Evolutionary conservation across 2,797 vertebrate genomes (phyloP), one percentile per base, ranked within the genome.

Genomic region (Orientallactaga sibirica): DNA sequence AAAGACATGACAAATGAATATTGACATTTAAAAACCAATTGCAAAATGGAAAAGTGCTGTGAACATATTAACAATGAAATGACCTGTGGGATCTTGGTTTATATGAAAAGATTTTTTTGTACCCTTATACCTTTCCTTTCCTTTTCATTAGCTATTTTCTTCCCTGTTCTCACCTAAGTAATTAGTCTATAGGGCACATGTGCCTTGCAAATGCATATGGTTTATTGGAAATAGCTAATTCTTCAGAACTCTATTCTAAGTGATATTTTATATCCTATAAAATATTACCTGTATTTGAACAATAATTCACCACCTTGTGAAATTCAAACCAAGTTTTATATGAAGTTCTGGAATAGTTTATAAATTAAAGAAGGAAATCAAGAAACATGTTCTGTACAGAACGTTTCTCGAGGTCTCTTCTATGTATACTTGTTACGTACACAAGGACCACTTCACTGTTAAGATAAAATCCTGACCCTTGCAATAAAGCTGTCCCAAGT

Each of bases 381-480:
- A 43, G 43, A 89, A 84, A n/a, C 11, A 16, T 37, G 27, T 10
- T 83, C 70, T 48, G 19, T 10, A 68, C 89, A 29, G 62, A 84
- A 29, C 2, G 68, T 87, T 91, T 75, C 88, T 92, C 62, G 80
- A 86, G 77, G 79, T 96, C 68, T 62, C 22, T 66, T 52, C 76
- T 78, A 62, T 64, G 27, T 73, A 29, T 15, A 24, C 37, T 75
- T 93, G 68, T 84, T 68, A 58, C 25, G 64, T 73, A 64, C 48
- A 68, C 5, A 66, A 88, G 73, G 43, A 3, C 37, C 71, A 37
- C 68, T 88, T 95, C 14, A 71, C 58, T 76, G 10, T 61, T 76
- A 92, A 88, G 91, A 80, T 92, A 79, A 96, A 92, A 87, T 74
- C 48, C 71, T 29, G 24, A 27, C 24, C 70, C 24, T 92, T 14